These are phyloP conservation scores for Tipula helvola DNA, from an alignment of 2,888 invertebrate species.

Conservation along the genomic window DNA sequence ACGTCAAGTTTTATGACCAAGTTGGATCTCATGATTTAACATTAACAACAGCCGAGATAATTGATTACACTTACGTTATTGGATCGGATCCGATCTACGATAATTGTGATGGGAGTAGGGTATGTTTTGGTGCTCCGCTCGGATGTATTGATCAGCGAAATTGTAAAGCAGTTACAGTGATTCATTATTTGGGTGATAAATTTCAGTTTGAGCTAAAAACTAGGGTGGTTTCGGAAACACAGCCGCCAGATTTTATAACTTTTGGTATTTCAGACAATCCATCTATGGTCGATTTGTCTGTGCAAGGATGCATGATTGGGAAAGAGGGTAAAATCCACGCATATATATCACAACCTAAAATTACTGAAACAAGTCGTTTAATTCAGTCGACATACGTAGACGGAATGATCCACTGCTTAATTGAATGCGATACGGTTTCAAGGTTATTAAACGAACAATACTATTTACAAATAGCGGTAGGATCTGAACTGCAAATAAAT, in stretches of 20 bases:
- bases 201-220: constrained; percentile 53
- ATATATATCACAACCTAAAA: background rate
- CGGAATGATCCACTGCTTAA: constrained; percentile 60
- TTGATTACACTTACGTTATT: background rate
- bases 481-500: constrained; percentile 26
- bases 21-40: background rate
- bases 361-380: constrained; percentile 33
- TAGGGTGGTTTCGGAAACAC: constrained; percentile 12
- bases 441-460: constrained; percentile 51
- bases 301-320: background rate
- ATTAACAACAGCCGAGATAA: background rate
- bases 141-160: constrained; percentile 52
- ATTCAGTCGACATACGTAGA: constrained; percentile 49
- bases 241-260: constrained; percentile 41
- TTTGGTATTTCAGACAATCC: background rate
- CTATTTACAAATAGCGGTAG: constrained; percentile 56
- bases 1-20: background rate
- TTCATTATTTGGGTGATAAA: constrained; percentile 45
- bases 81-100: constrained; percentile 52
- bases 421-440: constrained; percentile 53
- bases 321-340: background rate
- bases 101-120: constrained; percentile 47
- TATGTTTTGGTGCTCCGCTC: constrained; percentile 65
- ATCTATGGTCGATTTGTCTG: background rate
- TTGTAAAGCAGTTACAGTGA: constrained; percentile 56